Evolutionary conservation across 2,888 invertebrate genomes (phyloP).

Genomic region (Epirrita christyi): DNA sequence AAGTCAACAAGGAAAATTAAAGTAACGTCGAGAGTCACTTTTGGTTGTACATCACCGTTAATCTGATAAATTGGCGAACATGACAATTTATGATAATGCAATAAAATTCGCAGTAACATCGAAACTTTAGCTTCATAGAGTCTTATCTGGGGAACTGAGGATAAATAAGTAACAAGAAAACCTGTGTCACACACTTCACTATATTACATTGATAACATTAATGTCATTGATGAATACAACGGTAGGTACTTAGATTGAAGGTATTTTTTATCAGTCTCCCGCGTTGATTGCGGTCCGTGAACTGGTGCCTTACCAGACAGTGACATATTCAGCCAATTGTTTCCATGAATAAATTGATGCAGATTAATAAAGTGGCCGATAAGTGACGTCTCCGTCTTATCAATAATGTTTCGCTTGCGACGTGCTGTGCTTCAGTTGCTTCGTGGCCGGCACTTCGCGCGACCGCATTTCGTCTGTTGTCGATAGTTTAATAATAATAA

Average conservation of each 20-base stretch:
- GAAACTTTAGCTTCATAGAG: slow-evolving; percentile 27
- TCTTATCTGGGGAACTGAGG: slow-evolving; percentile 31
- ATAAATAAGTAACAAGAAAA: slow-evolving; percentile 35
- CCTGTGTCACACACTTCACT: slow-evolving; percentile 35
- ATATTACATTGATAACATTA: slow-evolving; percentile 29
- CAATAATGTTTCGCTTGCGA: slow-evolving; percentile 71
- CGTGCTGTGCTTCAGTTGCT: slow-evolving; percentile 63
- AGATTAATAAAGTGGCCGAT: slow-evolving; percentile 78
- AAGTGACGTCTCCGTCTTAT: slow-evolving; percentile 74
- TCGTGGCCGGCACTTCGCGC: slow-evolving; percentile 58
- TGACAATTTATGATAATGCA: slow-evolving; percentile 33
- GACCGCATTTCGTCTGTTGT: slow-evolving; percentile 52
- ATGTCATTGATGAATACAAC: background rate
- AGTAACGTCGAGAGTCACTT: slow-evolving; percentile 20
- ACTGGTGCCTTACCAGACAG: slow-evolving; percentile 21
- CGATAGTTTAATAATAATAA: slow-evolving; percentile 40
- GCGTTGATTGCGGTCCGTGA: slow-evolving; percentile 1
- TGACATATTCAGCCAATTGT: slow-evolving; percentile 62
- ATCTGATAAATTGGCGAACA: slow-evolving; percentile 20
- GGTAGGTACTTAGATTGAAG: background rate
- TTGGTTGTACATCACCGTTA: slow-evolving; percentile 23
- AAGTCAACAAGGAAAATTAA: slow-evolving; percentile 31
- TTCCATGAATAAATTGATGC: slow-evolving; percentile 77
- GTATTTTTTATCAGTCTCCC: background rate
- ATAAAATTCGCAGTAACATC: slow-evolving; percentile 34